phyloP scores from a whole-genome alignment of 2,888 invertebrate genomes.

The Cremastinae sp. region DNA sequence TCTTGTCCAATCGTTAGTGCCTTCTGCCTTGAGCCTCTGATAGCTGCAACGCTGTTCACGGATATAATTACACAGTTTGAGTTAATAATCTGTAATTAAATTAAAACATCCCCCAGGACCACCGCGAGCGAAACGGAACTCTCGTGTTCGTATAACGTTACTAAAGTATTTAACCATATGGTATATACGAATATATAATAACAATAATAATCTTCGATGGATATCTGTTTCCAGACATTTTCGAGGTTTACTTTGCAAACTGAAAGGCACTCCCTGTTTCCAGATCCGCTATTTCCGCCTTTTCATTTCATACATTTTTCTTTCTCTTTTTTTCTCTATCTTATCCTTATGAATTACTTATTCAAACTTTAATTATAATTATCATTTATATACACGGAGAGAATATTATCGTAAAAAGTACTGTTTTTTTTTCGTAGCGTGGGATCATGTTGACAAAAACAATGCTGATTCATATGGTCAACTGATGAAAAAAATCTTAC shows the following conservation, averaged over 20 bases:
- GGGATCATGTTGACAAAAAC: too few relatives aligned
- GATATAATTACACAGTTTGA: conserved; percentile 66
- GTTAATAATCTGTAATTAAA: conserved; percentile 69
- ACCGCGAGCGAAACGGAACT: conserved; percentile 57
- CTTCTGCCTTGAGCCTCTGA: conserved; percentile 28
- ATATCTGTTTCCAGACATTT: conserved; percentile 5
- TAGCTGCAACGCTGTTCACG: conserved; percentile 58
- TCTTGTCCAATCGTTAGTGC: conserved; percentile 46
- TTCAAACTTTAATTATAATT: conserved; percentile 30
- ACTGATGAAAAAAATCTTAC: too few relatives aligned
- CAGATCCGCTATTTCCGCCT: conserved; percentile 2
- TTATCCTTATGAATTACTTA: conserved; percentile 29
- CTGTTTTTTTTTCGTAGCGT: too few relatives aligned
- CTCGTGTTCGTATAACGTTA: conserved; percentile 23
- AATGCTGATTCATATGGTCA: too few relatives aligned
- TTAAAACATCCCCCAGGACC: conserved; percentile 63
- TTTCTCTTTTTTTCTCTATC: conserved; percentile 6
- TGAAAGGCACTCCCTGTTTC: conserved; percentile 5
- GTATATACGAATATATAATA: conserved; percentile 32
- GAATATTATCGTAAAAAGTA: too few relatives aligned
- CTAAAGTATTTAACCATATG: conserved; percentile 1
- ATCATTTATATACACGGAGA: not conserved
- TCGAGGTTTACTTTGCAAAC: conserved; percentile 16
- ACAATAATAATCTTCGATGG: conserved; percentile 10
- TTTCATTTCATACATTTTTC: conserved; percentile 5